phyloP scores from a whole-genome alignment of 2,113 vertebrate species.

The Silurus meridionalis region DNA sequence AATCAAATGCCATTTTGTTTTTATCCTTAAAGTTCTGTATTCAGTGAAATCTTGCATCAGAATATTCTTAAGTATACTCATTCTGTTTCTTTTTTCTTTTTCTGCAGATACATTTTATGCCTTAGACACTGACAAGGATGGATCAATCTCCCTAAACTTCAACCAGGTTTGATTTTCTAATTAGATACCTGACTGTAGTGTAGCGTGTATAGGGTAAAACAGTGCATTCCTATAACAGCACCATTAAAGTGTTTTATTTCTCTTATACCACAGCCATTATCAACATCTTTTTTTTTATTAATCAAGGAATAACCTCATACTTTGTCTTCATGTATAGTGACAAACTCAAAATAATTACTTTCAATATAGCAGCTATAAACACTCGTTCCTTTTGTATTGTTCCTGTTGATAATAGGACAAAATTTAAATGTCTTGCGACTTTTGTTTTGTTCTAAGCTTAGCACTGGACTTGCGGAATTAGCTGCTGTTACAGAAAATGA shows the following conservation, averaged over 20 bases:
- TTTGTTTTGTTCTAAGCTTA: neutral
- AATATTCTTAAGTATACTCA: neutral
- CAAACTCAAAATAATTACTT: neutral
- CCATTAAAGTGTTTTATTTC: neutral
- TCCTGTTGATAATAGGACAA: neutral
- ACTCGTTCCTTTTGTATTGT: neutral
- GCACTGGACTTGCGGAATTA: too few species aligned
- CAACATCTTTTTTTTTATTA: neutral
- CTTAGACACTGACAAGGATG: constrained; percentile 81
- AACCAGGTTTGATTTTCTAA: constrained; percentile 71
- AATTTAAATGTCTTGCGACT: too few species aligned
- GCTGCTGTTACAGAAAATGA: neutral
- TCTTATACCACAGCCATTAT: neutral
- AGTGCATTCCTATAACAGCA: neutral
- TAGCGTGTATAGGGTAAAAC: neutral
- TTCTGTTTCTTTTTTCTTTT: constrained; percentile 3
- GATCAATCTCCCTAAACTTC: constrained; percentile 78
- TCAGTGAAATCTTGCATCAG: neutral
- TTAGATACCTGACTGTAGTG: neutral
- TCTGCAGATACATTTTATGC: constrained; percentile 82
- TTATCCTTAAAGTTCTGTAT: neutral
- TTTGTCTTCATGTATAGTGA: neutral
- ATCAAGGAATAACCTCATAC: neutral
- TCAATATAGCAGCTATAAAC: neutral
- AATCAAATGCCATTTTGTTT: neutral